phyloP scores from a whole-genome alignment of 2,113 vertebrate genomes.

The Melospiza melodia region DNA sequence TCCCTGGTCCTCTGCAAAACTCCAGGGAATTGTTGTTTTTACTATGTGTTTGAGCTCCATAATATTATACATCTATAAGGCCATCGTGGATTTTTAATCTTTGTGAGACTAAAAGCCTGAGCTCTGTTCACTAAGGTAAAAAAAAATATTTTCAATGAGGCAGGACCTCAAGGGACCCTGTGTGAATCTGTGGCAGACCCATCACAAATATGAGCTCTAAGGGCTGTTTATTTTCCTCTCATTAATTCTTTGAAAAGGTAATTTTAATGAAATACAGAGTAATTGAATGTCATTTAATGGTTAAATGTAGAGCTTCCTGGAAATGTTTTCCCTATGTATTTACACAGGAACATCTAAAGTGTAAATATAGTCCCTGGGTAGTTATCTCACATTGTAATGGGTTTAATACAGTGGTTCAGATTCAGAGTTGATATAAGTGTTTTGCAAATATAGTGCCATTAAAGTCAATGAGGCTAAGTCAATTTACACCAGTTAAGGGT shows the following conservation, averaged over 20 bases:
- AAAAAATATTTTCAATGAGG: neutral
- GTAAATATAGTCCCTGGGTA: neutral
- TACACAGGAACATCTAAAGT: neutral
- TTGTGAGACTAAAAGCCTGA: neutral
- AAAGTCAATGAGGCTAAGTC: neutral
- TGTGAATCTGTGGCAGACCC: neutral
- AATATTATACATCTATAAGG: neutral
- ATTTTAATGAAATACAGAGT: slow-evolving; percentile 9
- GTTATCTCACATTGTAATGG: neutral
- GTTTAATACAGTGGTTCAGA: neutral
- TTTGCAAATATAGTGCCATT: slow-evolving; percentile 15
- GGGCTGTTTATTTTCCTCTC: neutral
- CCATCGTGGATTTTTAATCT: neutral
- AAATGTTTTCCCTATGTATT: slow-evolving; percentile 31
- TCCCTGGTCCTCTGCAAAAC: neutral
- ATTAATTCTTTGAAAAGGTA: neutral
- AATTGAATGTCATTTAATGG: neutral
- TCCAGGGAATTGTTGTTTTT: neutral
- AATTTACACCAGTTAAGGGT: neutral
- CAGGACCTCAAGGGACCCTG: neutral
- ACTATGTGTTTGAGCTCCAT: neutral
- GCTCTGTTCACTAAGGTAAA: neutral
- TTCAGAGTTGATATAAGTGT: slow-evolving; percentile 1
- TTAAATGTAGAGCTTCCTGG: slow-evolving; percentile 8
- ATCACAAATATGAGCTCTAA: neutral